These are phyloP conservation scores for Corythaeola cristata DNA, from an alignment of 2,113 vertebrate genomes.

Conservation along the genomic window DNA sequence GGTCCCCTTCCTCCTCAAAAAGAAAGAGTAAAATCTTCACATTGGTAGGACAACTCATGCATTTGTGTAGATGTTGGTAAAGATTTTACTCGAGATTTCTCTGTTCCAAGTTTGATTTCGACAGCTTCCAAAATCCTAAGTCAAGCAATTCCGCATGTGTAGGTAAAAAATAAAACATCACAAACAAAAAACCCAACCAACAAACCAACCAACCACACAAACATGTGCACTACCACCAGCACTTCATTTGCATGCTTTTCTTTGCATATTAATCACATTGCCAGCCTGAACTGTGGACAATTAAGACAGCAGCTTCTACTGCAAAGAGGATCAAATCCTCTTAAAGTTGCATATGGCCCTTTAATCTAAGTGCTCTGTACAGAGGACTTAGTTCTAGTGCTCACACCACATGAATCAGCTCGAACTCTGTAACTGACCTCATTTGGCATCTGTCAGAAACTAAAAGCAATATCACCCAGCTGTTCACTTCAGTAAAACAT, in stretches of 20 bases:
- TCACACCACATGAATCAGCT: constrained; percentile 5
- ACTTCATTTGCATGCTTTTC: background rate
- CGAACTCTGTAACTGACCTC: constrained; percentile 39
- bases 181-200: background rate
- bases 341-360: constrained; percentile 14
- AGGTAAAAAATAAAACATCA: background rate
- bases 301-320: constrained; percentile 22
- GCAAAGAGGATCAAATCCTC: constrained; percentile 38
- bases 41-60: background rate
- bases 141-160: background rate
- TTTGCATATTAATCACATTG: background rate
- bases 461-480: constrained; percentile 20
- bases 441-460: constrained; percentile 51
- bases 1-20: background rate
- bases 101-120: background rate
- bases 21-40: background rate
- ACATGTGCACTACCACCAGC: background rate
- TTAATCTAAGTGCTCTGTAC: constrained; percentile 25
- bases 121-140: background rate
- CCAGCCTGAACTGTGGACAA: background rate
- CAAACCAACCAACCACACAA: background rate
- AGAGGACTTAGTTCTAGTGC: background rate
- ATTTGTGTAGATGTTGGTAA: background rate
- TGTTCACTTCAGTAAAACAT: constrained; percentile 38
- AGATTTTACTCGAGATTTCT: background rate